A percentile compares a stretch with the other conserved stretches of the same genome.
These are phyloP conservation scores for Acanthurus leucopareius DNA, from an alignment of 2,797 vertebrate genomes.

Conservation along the genomic window DNA sequence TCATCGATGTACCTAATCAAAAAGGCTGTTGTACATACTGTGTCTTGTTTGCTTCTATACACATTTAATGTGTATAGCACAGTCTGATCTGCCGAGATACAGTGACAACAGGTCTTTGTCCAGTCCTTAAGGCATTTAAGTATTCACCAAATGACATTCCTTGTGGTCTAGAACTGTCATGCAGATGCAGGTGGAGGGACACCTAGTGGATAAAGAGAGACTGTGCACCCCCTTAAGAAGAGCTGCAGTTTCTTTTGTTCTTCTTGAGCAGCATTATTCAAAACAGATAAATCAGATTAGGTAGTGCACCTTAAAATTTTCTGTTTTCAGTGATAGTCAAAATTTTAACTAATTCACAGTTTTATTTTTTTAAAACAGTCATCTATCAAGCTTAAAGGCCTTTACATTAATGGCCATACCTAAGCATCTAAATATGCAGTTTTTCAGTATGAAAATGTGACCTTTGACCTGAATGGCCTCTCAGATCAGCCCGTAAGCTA, in stretches of 20 bases:
- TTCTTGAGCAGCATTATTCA: constrained; percentile 24
- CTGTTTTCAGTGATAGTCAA: constrained; percentile 5
- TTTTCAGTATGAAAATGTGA: constrained; percentile 16
- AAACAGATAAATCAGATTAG: constrained; percentile 3
- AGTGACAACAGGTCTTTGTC: constrained; percentile 17
- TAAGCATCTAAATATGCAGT: constrained; percentile 11
- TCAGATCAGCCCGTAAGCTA: constrained; percentile 61
- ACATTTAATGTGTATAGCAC: neutral
- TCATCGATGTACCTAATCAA: neutral
- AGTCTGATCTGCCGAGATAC: neutral
- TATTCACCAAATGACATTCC: constrained; percentile 8
- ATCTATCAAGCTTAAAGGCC: neutral
- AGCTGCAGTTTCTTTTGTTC: constrained; percentile 73
- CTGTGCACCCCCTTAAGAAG: constrained; percentile 28
- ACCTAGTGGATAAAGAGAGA: constrained; percentile 73
- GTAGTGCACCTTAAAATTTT: neutral
- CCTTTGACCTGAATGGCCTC: constrained; percentile 47
- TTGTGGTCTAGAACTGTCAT: neutral
- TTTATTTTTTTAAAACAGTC: neutral
- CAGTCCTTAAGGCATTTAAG: neutral
- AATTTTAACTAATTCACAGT: neutral
- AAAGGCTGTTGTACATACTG: neutral
- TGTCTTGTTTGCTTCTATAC: neutral
- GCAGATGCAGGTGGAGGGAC: constrained; percentile 58
- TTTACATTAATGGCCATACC: neutral